Conservation (phyloP, 2,888 invertebrate genomes). For the Orthosia incerta region DNA sequence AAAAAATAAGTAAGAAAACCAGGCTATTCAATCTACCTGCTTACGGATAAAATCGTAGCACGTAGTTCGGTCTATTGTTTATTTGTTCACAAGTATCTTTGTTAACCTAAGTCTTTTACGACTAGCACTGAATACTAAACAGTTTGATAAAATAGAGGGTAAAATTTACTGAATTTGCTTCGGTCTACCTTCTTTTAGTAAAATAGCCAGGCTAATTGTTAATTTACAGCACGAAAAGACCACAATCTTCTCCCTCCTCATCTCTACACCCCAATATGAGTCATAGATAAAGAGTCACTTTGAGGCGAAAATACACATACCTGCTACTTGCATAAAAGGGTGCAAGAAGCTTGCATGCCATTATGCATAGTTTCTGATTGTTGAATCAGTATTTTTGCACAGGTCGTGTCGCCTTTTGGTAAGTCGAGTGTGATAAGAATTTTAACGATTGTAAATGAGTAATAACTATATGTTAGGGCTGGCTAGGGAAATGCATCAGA, state of each 20-base stretch:
- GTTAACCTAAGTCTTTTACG: not conserved
- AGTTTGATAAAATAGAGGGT: not conserved
- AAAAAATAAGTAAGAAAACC: too few relatives aligned
- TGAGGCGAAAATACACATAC: too few relatives aligned
- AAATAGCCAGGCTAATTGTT: not conserved
- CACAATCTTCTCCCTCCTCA: not conserved
- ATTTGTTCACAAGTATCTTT: conserved; percentile 7
- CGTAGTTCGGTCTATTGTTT: conserved; percentile 14
- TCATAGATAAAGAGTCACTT: too few relatives aligned
- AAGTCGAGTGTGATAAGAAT: too few relatives aligned
- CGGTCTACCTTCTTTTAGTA: not conserved
- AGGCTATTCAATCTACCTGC: conserved; percentile 1
- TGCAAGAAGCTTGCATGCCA: too few relatives aligned
- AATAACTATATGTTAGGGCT: too few relatives aligned
- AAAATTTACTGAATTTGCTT: conserved; percentile 1
- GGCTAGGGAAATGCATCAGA: too few relatives aligned
- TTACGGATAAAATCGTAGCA: conserved; percentile 1
- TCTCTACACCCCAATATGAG: not conserved
- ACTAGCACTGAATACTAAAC: conserved; percentile 8
- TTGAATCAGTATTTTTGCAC: too few relatives aligned
- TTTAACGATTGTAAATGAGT: too few relatives aligned
- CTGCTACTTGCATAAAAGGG: too few relatives aligned
- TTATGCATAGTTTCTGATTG: too few relatives aligned
- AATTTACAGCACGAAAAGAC: not conserved
- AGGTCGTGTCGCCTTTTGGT: too few relatives aligned